Conservation (phyloP, 2,113 vertebrate genomes). For the Globicephala melas region DNA sequence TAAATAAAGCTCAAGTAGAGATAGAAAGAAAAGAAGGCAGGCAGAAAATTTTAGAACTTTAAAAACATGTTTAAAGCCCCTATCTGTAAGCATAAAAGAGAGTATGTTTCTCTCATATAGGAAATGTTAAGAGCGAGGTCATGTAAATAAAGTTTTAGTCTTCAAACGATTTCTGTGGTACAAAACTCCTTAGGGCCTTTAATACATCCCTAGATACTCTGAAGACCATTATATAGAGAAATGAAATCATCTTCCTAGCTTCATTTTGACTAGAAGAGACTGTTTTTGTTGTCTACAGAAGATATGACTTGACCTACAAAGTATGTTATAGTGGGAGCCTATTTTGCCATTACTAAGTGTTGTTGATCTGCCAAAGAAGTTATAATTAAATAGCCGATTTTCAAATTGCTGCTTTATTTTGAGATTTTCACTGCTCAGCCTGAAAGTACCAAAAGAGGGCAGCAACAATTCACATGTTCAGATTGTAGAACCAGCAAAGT, state of each 20-base stretch:
- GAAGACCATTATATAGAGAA: not conserved
- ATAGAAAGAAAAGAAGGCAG: not conserved
- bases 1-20: conserved; percentile 42
- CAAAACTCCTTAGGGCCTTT: not conserved
- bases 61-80: conserved; percentile 12
- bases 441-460: conserved; percentile 73
- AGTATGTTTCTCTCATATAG: not conserved
- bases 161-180: not conserved
- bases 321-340: not conserved
- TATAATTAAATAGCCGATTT: conserved; percentile 19
- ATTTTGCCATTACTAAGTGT: not conserved
- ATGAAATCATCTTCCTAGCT: not conserved
- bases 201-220: not conserved
- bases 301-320: not conserved
- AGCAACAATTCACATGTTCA: conserved; percentile 26
- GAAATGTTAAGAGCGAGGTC: not conserved
- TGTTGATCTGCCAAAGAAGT: not conserved
- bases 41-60: not conserved
- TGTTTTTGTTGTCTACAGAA: not conserved
- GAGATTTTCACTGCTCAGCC: not conserved
- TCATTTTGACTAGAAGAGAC: not conserved
- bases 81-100: conserved; percentile 19
- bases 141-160: not conserved
- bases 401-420: conserved; percentile 13
- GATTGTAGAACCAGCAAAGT: not conserved